phyloP scores from a whole-genome alignment of 2,113 vertebrate genomes.

The Semnopithecus entellus region DNA sequence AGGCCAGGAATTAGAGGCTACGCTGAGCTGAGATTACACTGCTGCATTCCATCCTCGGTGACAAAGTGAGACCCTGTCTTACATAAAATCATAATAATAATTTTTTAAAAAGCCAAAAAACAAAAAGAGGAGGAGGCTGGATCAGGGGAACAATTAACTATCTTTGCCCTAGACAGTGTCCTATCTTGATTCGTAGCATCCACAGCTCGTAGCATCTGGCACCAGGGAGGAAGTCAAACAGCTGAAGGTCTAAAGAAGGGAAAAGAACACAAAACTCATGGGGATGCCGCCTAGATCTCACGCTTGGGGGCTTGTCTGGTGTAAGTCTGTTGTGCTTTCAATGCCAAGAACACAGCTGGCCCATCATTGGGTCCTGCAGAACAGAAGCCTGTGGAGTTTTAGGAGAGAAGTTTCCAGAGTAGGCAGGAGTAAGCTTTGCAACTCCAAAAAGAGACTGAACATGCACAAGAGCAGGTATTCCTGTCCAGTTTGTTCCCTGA shows the following conservation, averaged over 20 bases:
- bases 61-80: too few relatives aligned
- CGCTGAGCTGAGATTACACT: too few relatives aligned
- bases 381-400: background rate
- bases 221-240: background rate
- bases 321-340: background rate
- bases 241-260: background rate
- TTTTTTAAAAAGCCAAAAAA: too few relatives aligned
- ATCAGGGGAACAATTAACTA: background rate
- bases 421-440: background rate
- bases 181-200: background rate
- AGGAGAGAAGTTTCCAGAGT: background rate
- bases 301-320: background rate
- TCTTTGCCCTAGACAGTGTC: background rate
- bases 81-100: too few relatives aligned
- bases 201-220: background rate
- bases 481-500: background rate
- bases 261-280: background rate
- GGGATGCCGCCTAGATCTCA: background rate
- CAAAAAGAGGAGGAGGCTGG: background rate
- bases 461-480: background rate
- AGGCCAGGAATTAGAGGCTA: too few relatives aligned
- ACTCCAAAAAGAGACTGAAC: background rate
- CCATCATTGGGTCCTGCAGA: background rate
- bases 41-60: too few relatives aligned
- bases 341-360: too few relatives aligned